Base-by-base conservation (phyloP, 2,113 vertebrate genomes). In the Anser cygnoides region DNA sequence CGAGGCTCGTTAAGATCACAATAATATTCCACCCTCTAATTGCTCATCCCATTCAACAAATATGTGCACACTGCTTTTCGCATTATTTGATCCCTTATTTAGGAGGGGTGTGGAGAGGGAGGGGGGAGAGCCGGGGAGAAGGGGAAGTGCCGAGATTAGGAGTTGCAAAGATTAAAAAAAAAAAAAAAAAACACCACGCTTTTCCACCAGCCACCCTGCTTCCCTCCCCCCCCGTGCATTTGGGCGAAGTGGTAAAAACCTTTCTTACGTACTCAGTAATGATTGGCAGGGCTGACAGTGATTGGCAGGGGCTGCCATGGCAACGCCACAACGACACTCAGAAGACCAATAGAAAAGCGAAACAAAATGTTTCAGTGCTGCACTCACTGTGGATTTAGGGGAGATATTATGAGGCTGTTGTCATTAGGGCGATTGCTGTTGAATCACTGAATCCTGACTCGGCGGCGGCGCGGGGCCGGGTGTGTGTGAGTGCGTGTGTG, bases 261-360 rank as follows among this genome's bases (percentile, higher is more conserved):
- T 98, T 97, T 97, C 98, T 98, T 99, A 99, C 99, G 99, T 99
- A 98, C 99, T 99, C 98, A 98, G 98, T 99, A 98, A 99, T 99
- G 99, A 99, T 99, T 99, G 99, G 99, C 99, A 99, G 99, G 98
- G 98, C 99, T 99, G 99, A 99, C 99, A 99, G 99, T 99, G 99
- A 99, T 99, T 99, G 99, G 99, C 99, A 99, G 99, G 95, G 94
- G 99, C 98, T 99, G 98, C 99, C 98, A 98, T 99, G 99, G 99
- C 98, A 99, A 99, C 99, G 98, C 98, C 98, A 99, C 99, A 99
- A 99, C 99, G 99, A 99, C 99, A 99, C 98, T 98, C 98, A 96
- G 98, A 98, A 99, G 99, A 99, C 99, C 99, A 99, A 99, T 99
- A 99, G 99, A 99, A 99, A 99, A 99, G 99, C 99, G 99, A 99